A percentile compares a stretch with the other conserved stretches of the same genome.
Conservation (phyloP, 2,113 vertebrate species). For the Arvicanthis niloticus region DNA sequence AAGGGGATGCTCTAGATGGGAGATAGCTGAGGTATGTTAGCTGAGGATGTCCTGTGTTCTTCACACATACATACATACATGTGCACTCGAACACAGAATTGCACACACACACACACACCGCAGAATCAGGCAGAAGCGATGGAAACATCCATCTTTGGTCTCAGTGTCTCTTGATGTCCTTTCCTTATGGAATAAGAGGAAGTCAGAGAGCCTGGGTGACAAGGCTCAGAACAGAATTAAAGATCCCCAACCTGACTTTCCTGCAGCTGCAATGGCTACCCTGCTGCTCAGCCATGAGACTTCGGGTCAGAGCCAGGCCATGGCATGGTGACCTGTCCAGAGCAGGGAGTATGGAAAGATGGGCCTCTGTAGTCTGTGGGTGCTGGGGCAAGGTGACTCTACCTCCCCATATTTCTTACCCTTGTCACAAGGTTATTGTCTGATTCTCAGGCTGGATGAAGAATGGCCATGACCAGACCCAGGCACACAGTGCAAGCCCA, state of each 20-base stretch:
- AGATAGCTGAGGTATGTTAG: background rate
- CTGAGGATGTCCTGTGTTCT: background rate
- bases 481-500: accelerated
- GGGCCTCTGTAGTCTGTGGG: background rate
- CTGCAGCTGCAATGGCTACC: no score
- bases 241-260: background rate
- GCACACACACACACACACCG: background rate
- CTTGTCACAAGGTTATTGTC: background rate
- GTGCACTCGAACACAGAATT: background rate
- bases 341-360: background rate
- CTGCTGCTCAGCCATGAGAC: background rate
- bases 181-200: background rate
- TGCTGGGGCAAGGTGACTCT: background rate
- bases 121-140: background rate
- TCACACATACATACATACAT: background rate
- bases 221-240: background rate
- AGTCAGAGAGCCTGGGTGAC: background rate
- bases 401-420: no score
- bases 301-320: accelerated
- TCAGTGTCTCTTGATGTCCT: background rate
- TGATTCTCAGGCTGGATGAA: background rate
- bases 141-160: background rate
- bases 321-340: no score
- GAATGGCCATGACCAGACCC: background rate
- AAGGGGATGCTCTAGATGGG: background rate